Conservation (phyloP, 2,888 invertebrate species). For the Ectemnius cavifrons region DNA sequence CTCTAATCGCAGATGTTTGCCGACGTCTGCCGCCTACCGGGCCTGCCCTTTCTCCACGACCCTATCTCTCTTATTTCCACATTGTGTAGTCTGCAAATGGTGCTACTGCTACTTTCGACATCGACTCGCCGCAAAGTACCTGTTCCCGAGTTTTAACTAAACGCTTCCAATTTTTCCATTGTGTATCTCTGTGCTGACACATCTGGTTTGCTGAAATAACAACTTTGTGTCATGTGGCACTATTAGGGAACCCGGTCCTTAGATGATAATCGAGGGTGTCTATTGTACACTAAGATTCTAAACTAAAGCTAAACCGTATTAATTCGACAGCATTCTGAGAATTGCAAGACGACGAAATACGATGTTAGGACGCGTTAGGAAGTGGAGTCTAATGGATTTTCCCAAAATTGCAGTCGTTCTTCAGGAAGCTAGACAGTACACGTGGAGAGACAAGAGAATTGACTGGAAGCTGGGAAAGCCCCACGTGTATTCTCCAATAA, state of each 20-base stretch:
- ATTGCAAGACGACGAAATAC: background rate
- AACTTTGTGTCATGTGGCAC: too few species aligned
- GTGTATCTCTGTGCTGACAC: too few species aligned
- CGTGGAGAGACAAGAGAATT: background rate
- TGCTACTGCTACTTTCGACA: constrained; percentile 6
- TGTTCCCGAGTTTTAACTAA: too few species aligned
- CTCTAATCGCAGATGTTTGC: constrained; percentile 50
- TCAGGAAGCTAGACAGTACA: background rate
- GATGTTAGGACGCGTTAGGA: background rate
- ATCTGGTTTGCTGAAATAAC: too few species aligned
- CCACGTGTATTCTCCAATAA: constrained; percentile 50
- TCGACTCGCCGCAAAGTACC: constrained; percentile 2
- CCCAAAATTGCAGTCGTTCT: constrained; percentile 40
- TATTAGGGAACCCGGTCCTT: too few species aligned
- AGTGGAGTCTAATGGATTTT: constrained; percentile 22
- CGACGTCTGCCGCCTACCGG: constrained; percentile 11
- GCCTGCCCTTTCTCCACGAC: background rate
- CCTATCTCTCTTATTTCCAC: background rate
- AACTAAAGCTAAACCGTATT: background rate
- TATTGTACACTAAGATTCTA: too few species aligned
- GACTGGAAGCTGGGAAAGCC: constrained; percentile 26
- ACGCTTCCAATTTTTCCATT: too few species aligned
- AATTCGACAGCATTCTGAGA: constrained; percentile 1
- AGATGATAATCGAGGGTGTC: too few species aligned
- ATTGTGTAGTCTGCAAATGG: constrained; percentile 6